These are phyloP conservation scores for Coregonus ussuriensis DNA, from an alignment of 2,797 vertebrate genomes.

Conservation along the genomic window DNA sequence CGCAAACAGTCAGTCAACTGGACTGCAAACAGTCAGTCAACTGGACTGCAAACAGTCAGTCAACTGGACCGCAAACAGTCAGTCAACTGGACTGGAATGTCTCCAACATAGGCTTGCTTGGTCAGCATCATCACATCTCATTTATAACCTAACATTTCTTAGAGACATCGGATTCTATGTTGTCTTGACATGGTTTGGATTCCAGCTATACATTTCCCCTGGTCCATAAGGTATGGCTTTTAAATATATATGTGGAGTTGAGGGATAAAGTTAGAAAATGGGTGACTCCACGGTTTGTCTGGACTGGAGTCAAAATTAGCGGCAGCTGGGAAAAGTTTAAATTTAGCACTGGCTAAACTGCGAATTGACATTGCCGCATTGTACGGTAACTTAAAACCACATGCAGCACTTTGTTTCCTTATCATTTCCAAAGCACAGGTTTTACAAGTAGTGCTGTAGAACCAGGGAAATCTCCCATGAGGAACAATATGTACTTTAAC, in stretches of 20 bases:
- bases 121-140: too few relatives aligned
- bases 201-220: slow-evolving; percentile 7
- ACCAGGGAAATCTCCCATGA: too few relatives aligned
- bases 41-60: too few relatives aligned
- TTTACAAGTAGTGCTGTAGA: too few relatives aligned
- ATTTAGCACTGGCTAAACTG: slow-evolving; percentile 6
- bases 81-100: not conserved
- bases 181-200: not conserved
- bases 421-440: not conserved
- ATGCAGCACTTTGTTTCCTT: not conserved
- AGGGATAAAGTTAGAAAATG: slow-evolving; percentile 22
- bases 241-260: slow-evolving; percentile 6
- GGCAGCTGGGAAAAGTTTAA: slow-evolving; percentile 10
- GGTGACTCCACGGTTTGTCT: not conserved
- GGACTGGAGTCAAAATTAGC: slow-evolving; percentile 2
- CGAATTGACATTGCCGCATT: not conserved
- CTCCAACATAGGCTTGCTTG: too few relatives aligned
- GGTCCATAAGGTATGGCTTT: not conserved
- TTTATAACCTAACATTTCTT: not conserved
- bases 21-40: slow-evolving; percentile 1
- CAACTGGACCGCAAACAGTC: not conserved
- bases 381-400: not conserved
- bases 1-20: too few relatives aligned
- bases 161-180: not conserved
- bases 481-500: too few relatives aligned